Evolutionary conservation across 2,113 vertebrate species (phyloP), one percentile per base, ranked within the genome.

Genomic region (Serilophus lunatus): DNA sequence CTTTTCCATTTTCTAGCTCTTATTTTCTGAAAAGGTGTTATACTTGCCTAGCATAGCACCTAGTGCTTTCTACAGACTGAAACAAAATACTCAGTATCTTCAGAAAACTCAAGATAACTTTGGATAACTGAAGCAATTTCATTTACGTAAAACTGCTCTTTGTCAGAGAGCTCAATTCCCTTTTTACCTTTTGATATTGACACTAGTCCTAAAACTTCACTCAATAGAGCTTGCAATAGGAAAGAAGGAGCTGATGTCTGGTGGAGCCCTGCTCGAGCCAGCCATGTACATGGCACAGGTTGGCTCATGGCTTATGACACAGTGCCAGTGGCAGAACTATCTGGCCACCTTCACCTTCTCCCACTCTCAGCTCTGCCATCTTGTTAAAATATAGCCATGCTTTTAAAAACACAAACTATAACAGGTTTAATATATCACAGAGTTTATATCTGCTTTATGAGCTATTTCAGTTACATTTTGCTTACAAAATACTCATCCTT

Each of bases 81-180:
- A 78, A 63, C 16, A 38, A 13, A 54, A 50, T 11, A 50, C 33
- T 80, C 24, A 14, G 13, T 35, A 61, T 26, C 18, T 66, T 96
- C 42, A 78, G 50, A 35, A 26, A 82, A 25, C 13, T 92, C 15
- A 54, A 31, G n/a, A 49, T 13, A 44, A 9, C 31, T 22, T 12
- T 22, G 24, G 70, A 70, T 45, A 84, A 8, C 13, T 71, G 54
- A 65, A 42, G 9, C 7, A 61, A 44, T 11, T 56, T 61, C 31
- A 29, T 10, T 85, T 18, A 36, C 7, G 7, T 28, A 70, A 65
- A 80, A 59, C 13, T 4, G 2, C 24, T 36, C 5, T 10, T 65
- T 38, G 15, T 23, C 23, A 60, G 36, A 79, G 8, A 80, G 19
- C 8, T 47, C 0, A 0, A 61, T 31, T 65, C 2, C 10, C 19